Evolutionary conservation across 2,888 invertebrate species (phyloP).

Genomic region (Drosophila rubida): DNA sequence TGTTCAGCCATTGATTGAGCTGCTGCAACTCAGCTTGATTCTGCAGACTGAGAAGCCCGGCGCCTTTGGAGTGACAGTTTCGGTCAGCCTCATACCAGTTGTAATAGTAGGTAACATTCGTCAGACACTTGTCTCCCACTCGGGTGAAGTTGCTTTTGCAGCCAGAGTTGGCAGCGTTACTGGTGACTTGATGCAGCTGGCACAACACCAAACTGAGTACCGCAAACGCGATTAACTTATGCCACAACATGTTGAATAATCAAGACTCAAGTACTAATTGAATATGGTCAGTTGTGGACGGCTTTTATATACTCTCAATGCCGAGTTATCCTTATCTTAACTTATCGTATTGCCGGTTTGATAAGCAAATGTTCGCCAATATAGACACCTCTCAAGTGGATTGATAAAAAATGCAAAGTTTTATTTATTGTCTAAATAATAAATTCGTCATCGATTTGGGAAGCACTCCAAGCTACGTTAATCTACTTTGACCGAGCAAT

Average conservation of each 20-base stretch:
- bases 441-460: background rate
- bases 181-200: background rate
- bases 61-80: conserved; percentile 38
- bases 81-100: conserved; percentile 65
- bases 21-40: conserved; percentile 29
- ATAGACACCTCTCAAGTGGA: background rate
- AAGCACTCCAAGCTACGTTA: background rate
- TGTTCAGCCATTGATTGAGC: conserved; percentile 38
- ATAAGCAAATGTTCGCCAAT: background rate
- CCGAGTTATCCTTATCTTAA: background rate
- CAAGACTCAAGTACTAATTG: background rate
- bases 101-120: background rate
- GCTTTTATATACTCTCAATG: background rate
- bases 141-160: conserved; percentile 38
- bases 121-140: conserved; percentile 53
- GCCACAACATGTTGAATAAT: conserved; percentile 18
- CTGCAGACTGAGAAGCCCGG: conserved; percentile 50
- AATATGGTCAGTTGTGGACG: background rate
- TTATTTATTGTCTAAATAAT: background rate
- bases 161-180: background rate
- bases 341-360: background rate
- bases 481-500: background rate
- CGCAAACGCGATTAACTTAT: conserved; percentile 13
- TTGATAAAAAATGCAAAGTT: background rate
- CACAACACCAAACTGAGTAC: conserved; percentile 13